Conservation (phyloP, 2,797 vertebrate species). For the Chrysolophus pictus region DNA sequence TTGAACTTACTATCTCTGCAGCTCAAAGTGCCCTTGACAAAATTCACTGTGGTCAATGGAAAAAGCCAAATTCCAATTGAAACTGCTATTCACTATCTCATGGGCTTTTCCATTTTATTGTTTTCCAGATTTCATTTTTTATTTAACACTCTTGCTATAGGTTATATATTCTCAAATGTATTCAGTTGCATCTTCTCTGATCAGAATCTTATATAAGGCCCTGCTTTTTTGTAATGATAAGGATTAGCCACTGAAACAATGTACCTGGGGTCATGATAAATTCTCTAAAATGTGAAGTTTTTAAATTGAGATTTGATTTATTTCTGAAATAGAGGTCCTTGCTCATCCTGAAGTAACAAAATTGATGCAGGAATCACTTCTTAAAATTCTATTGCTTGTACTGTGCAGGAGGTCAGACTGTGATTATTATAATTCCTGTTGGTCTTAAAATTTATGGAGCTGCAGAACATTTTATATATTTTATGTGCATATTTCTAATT, state of each 20-base stretch:
- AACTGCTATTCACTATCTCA: background rate
- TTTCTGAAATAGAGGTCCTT: background rate
- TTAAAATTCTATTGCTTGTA: constrained; percentile 42
- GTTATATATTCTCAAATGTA: background rate
- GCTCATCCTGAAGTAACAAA: background rate
- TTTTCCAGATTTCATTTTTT: background rate
- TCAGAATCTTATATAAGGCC: background rate
- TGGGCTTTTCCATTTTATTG: background rate
- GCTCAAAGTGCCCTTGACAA: background rate
- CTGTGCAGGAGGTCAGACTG: constrained; percentile 14
- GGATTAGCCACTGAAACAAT: background rate
- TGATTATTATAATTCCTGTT: constrained; percentile 11
- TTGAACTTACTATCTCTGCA: background rate
- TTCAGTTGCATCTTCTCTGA: background rate
- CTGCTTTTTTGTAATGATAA: background rate
- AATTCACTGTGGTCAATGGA: background rate
- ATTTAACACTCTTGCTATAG: background rate
- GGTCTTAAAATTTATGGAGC: constrained; percentile 44
- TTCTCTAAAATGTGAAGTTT: background rate
- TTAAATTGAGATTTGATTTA: constrained; percentile 9
- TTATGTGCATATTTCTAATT: constrained; percentile 47
- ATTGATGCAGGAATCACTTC: background rate
- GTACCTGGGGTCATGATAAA: background rate
- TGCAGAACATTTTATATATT: constrained; percentile 26
- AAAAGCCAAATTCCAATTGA: background rate